phyloP scores from a whole-genome alignment of 2,113 vertebrate species.

The Platysternon megacephalum region DNA sequence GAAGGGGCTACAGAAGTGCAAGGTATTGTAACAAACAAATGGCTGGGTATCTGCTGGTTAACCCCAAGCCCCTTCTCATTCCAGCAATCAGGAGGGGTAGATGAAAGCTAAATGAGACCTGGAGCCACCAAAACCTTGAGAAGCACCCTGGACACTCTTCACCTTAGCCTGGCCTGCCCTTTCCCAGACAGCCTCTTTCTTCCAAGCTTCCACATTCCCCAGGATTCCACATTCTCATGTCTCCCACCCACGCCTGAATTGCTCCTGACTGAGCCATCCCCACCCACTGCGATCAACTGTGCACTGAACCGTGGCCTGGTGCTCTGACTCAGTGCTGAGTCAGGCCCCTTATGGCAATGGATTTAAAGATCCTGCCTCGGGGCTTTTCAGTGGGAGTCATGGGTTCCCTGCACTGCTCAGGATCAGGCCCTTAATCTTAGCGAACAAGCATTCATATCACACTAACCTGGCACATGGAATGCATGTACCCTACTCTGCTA shows the following conservation, averaged over 20 bases:
- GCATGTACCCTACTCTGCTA: conserved; percentile 7
- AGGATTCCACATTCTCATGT: not conserved
- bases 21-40: rapidly evolving
- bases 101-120: not conserved
- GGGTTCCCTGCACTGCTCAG: conserved; percentile 16
- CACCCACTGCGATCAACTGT: not conserved
- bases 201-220: not conserved
- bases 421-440: not conserved
- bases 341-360: not conserved
- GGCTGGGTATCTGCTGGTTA: not conserved
- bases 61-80: not conserved
- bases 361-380: not conserved
- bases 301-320: not conserved
- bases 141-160: not conserved
- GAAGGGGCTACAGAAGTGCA: not conserved
- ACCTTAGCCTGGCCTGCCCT: not conserved
- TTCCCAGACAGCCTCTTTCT: not conserved
- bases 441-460: conserved; percentile 8
- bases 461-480: not conserved
- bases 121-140: not conserved
- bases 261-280: not conserved
- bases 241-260: not conserved
- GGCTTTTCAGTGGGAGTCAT: not conserved
- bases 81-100: not conserved
- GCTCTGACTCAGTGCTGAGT: rapidly evolving